Base-by-base conservation (phyloP, 2,888 invertebrate genomes). In the Acronicta leporina region DNA sequence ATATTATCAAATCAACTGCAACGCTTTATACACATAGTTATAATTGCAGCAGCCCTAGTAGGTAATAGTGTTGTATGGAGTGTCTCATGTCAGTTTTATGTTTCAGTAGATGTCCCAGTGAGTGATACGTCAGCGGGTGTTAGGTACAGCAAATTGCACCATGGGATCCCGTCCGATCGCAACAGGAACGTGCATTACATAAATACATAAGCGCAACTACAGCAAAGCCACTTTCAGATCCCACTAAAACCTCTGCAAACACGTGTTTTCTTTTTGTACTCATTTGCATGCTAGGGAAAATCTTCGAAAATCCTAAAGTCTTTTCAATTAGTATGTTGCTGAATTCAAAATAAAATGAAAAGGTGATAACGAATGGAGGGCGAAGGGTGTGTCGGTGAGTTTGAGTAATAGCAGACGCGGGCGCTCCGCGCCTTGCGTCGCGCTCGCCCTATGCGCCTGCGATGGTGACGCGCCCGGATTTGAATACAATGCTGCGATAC, bases 401-500 rank as follows among this genome's bases (percentile, higher is more conserved):
- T 86, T 88, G 87, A 89, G 84, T 87, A 86, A 88, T 86, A 83
- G 81, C 77, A 77, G 79, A 78, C 78, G 80, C 77, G 74, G 77
- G 81, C 80, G 80, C 80, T 71, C 73, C 80, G 72, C 79, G 75
- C 77, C 58, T 56, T 60, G 53, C 53, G 52, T 49, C 77, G 80
- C 80, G 72, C 49, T 55, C 70, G 62, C 63, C 67, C 69, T 63
- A 41, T 61, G 75, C 60, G 74, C 70, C 55, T 35, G 71, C 68
- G 69, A 71, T 74, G 76, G 80, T 88, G 91, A 89, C 88, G 90
- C 86, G 83, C 79, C 75, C 70, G 81, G 80, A 94, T 94, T 94
- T 92, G 90, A 94, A 94, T 94, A 94, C 94, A 94, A 94, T 94
- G 84, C 89, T 68, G 86, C 91, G 88, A 92, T 92, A 91, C 83